Evolutionary conservation across 2,797 vertebrate species (phyloP).

Genomic region (Neosalanx taihuensis): DNA sequence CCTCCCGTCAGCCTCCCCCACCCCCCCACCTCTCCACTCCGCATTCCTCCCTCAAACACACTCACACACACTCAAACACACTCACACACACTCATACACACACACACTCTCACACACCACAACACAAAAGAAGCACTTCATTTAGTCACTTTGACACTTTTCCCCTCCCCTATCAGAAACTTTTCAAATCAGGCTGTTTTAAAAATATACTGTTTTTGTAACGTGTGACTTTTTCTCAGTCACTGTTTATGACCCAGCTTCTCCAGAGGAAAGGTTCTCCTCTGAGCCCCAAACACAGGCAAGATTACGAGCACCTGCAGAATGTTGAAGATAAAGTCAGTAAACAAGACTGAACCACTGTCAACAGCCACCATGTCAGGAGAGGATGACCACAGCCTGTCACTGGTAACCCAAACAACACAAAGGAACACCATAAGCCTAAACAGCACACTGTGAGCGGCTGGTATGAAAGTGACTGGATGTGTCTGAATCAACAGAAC

Average conservation of each 20-base stretch:
- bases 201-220: neutral
- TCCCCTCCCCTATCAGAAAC: neutral
- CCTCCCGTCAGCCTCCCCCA: too few species aligned
- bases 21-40: too few species aligned
- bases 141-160: constrained; percentile 15
- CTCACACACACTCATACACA: neutral
- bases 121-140: constrained; percentile 18
- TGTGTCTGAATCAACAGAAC: neutral
- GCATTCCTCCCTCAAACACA: constrained; percentile 35
- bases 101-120: constrained; percentile 12
- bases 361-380: constrained; percentile 45
- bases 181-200: neutral
- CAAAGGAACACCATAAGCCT: constrained; percentile 16
- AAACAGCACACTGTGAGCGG: neutral
- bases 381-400: constrained; percentile 38
- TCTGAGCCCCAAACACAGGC: constrained; percentile 50
- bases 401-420: constrained; percentile 58
- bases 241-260: constrained; percentile 23
- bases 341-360: constrained; percentile 49
- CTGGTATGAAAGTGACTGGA: neutral
- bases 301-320: constrained; percentile 62
- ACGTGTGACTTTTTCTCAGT: constrained; percentile 14
- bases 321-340: constrained; percentile 41
- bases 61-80: constrained; percentile 13
- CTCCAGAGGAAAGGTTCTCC: constrained; percentile 36